Evolutionary conservation across 2,888 invertebrate genomes (phyloP), one percentile per base, ranked within the genome.

Genomic region (Drosophila fungiperda): DNA sequence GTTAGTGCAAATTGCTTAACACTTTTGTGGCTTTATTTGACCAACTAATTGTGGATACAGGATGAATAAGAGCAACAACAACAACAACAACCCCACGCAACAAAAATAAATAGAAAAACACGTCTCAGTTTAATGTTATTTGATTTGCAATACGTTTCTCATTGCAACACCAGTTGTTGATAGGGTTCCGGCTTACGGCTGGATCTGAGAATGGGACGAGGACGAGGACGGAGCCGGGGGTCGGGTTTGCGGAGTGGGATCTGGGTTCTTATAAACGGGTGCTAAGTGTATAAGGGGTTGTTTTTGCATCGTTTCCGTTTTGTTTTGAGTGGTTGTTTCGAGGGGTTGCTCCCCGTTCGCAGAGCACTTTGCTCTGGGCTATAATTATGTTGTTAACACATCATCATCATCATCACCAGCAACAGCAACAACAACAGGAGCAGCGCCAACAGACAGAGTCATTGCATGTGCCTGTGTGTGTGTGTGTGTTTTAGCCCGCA

Each of bases 301-400:
- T 68, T 86, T 79, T 82, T 80, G 72, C 84, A 74, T 84, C 78
- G 75, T 83, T 76, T 86, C 86, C 88, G 84, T 83, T 82, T 84
- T 88, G 87, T 82, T 84, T 76, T 81, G 82, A 83, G 82, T 84
- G 84, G 75, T 86, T 82, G 82, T 55, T 68, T 68, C 76, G 75
- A 83, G 78, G 77, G 78, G 80, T 86, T 84, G 80, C 73, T 76
- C 83, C 79, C 75, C 82, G 68, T 77, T 73, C 58, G 63, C 69
- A 33, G 66, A 80, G 69, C 82, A 81, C 89, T 87, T 85, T 75
- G 88, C 90, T 89, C 77, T 74, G 75, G 90, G 91, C 89, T 90
- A 91, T 91, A 92, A 92, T 91, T 91, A 91, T 86, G 87, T 91
- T 91, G 91, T 92, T 91, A 90, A 91, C 92, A 91, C 92, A 91